Evolutionary conservation across 2,113 vertebrate species (phyloP).

Genomic region (Lepus europaeus): DNA sequence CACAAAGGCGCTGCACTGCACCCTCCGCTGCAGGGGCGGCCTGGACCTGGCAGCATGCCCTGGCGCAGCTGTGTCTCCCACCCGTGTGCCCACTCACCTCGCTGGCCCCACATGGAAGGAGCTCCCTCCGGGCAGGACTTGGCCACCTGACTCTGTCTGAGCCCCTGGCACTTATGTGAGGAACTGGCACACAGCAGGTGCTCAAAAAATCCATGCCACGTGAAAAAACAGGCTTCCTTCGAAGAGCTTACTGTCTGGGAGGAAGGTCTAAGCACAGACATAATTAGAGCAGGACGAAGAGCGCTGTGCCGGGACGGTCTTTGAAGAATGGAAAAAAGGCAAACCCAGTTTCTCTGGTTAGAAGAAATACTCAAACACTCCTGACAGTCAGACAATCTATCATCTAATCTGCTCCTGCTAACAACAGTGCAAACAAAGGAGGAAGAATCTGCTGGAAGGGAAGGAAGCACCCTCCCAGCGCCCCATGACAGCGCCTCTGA

Average conservation of each 20-base stretch:
- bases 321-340: fast-evolving
- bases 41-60: background rate
- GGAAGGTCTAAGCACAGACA: fast-evolving
- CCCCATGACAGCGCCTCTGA: fast-evolving
- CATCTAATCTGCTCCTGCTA: background rate
- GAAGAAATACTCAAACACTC: background rate
- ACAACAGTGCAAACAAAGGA: background rate
- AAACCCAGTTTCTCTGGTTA: background rate
- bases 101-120: background rate
- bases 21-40: fast-evolving
- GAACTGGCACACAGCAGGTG: background rate
- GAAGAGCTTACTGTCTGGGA: background rate
- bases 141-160: fast-evolving
- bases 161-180: background rate
- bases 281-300: background rate
- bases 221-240: background rate
- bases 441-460: fast-evolving
- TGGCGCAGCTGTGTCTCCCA: fast-evolving
- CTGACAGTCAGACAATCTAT: background rate
- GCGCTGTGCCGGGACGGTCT: fast-evolving
- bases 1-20: background rate
- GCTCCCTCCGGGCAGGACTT: background rate
- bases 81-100: fast-evolving
- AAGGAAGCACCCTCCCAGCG: background rate
- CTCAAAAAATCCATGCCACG: fast-evolving